These are phyloP conservation scores for Dendrolimus punctatus DNA, from an alignment of 1,140 invertebrate species.

Conservation along the genomic window DNA sequence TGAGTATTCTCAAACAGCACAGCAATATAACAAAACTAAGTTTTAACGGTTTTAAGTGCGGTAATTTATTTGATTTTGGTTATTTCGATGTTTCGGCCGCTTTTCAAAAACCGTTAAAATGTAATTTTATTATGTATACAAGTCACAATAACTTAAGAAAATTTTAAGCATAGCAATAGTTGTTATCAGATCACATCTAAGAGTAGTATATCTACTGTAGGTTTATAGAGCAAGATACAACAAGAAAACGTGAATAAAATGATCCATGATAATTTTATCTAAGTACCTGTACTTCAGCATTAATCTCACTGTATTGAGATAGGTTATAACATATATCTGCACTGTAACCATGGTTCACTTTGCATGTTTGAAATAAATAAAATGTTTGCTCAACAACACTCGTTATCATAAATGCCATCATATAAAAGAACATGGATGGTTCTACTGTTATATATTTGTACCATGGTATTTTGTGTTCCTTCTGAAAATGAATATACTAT, in stretches of 20 bases:
- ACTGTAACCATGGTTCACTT: slow-evolving; percentile 77
- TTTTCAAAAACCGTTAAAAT: too few relatives aligned
- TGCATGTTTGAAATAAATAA: slow-evolving; percentile 81
- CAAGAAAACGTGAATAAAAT: neutral
- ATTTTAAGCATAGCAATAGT: too few relatives aligned
- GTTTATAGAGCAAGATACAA: too few relatives aligned
- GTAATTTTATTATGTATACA: too few relatives aligned
- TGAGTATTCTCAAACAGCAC: too few relatives aligned
- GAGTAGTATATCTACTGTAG: too few relatives aligned
- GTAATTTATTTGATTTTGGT: too few relatives aligned
- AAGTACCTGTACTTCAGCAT: slow-evolving; percentile 76
- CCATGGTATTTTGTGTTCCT: slow-evolving; percentile 30
- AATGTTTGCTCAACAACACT: slow-evolving; percentile 84
- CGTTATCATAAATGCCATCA: slow-evolving; percentile 86
- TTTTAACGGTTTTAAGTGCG: too few relatives aligned
- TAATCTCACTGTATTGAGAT: slow-evolving; percentile 67
- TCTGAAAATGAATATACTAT: slow-evolving; percentile 15
- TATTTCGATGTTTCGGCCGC: too few relatives aligned
- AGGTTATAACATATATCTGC: slow-evolving; percentile 78
- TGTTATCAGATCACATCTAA: too few relatives aligned
- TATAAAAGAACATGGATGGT: slow-evolving; percentile 84
- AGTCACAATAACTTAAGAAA: too few relatives aligned
- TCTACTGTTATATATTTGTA: slow-evolving; percentile 77
- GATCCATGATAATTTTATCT: slow-evolving; percentile 2
- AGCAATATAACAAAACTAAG: too few relatives aligned